phyloP scores from a whole-genome alignment of 2,113 vertebrate genomes.

The Xiphophorus couchianus region DNA sequence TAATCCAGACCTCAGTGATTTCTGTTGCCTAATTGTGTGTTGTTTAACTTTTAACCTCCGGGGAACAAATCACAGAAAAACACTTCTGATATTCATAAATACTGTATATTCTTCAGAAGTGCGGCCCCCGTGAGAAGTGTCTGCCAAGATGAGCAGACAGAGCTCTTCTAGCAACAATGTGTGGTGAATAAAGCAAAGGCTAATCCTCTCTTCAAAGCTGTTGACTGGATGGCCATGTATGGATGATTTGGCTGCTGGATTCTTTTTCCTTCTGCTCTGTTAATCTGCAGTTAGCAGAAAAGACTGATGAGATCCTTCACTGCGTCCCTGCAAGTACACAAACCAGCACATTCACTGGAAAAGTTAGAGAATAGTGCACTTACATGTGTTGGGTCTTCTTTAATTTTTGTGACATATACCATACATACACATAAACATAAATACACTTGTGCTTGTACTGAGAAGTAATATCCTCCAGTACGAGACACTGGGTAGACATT shows the following conservation, averaged over 20 bases:
- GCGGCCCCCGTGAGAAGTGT: conserved; percentile 26
- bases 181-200: conserved; percentile 52
- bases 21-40: conserved; percentile 15
- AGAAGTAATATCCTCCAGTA: conserved; percentile 56
- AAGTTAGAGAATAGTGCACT: conserved; percentile 29
- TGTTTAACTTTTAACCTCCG: conserved; percentile 11
- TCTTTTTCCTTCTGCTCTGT: conserved; percentile 55
- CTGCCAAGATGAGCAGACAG: conserved; percentile 53
- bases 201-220: conserved; percentile 63
- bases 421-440: background rate
- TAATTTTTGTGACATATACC: background rate
- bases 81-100: conserved; percentile 22
- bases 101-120: conserved; percentile 11
- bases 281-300: conserved; percentile 65
- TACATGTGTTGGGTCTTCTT: conserved; percentile 4
- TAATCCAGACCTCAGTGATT: conserved; percentile 15
- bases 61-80: conserved; percentile 18
- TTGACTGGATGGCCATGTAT: conserved; percentile 66
- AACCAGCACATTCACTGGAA: conserved; percentile 32
- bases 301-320: conserved; percentile 59
- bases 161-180: conserved; percentile 40
- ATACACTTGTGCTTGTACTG: conserved; percentile 14
- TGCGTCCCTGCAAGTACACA: conserved; percentile 43
- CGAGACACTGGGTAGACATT: conserved; percentile 70
- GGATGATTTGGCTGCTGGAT: conserved; percentile 55